Conservation (phyloP, 2,888 invertebrate genomes). For the Lasioglossum oenotherae region DNA sequence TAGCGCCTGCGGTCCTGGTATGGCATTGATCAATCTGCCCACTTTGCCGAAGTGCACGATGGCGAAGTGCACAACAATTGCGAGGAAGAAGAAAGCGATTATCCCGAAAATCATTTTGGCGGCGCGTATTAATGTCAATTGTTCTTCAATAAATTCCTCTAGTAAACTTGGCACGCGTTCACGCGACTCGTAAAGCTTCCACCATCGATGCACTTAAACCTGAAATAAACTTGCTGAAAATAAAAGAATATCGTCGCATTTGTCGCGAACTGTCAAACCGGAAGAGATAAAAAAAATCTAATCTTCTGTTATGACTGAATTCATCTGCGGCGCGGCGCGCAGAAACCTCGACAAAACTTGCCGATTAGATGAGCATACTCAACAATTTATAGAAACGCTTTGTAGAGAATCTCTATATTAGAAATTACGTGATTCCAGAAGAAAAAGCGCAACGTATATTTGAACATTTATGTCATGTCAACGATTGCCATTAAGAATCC, state of each 20-base stretch:
- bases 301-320: not conserved
- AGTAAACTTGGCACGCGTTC: not conserved
- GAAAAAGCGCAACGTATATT: not conserved
- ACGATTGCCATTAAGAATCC: not conserved
- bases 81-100: constrained; percentile 30
- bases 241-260: not conserved
- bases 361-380: no score
- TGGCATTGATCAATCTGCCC: constrained; percentile 73
- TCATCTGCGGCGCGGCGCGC: no score
- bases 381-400: no score
- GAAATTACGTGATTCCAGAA: no score
- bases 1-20: constrained; percentile 78
- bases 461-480: not conserved
- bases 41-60: constrained; percentile 70
- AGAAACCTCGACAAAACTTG: no score
- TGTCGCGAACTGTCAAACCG: not conserved
- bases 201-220: not conserved
- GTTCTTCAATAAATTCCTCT: not conserved
- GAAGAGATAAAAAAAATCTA: not conserved
- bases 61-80: constrained; percentile 56
- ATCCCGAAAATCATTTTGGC: constrained; percentile 39
- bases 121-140: not conserved
- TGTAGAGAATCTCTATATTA: no score
- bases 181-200: not conserved
- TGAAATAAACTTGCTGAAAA: not conserved